Evolutionary conservation across 2,888 invertebrate genomes (phyloP).

Genomic region (Pocota personata): DNA sequence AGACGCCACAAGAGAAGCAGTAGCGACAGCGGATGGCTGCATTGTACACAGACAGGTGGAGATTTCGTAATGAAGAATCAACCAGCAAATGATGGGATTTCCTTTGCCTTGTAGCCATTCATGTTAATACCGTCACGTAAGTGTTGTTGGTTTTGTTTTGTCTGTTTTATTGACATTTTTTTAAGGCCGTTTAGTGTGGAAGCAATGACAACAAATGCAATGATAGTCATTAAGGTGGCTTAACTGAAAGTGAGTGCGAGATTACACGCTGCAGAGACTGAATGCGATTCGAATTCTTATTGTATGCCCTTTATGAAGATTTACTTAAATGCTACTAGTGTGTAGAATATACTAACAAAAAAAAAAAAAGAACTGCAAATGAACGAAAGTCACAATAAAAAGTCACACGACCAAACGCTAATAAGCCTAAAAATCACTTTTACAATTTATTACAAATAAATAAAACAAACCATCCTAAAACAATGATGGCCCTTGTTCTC

Average conservation of each 20-base stretch:
- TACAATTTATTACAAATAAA: constrained; percentile 13
- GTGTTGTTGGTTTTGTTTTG: background rate
- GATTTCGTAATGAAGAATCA: background rate
- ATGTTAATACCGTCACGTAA: background rate
- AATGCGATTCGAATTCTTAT: no score
- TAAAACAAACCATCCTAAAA: constrained; percentile 22
- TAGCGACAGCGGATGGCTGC: background rate
- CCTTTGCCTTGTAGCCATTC: background rate
- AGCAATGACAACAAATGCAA: background rate
- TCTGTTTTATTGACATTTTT: background rate
- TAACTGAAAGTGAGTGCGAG: no score
- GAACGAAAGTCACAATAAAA: constrained; percentile 4
- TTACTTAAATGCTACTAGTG: no score
- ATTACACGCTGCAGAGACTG: no score
- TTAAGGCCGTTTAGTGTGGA: background rate
- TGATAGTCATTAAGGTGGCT: background rate
- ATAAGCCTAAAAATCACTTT: constrained; percentile 20
- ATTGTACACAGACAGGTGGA: background rate
- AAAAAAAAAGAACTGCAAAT: background rate
- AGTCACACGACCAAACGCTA: constrained; percentile 4
- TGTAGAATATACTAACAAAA: background rate
- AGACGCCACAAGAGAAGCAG: background rate
- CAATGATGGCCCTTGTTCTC: constrained; percentile 64
- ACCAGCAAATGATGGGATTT: constrained; percentile 17
- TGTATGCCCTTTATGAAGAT: no score